These are phyloP conservation scores for Typhlichthys subterraneus DNA, from an alignment of 2,797 vertebrate species.

Conservation along the genomic window DNA sequence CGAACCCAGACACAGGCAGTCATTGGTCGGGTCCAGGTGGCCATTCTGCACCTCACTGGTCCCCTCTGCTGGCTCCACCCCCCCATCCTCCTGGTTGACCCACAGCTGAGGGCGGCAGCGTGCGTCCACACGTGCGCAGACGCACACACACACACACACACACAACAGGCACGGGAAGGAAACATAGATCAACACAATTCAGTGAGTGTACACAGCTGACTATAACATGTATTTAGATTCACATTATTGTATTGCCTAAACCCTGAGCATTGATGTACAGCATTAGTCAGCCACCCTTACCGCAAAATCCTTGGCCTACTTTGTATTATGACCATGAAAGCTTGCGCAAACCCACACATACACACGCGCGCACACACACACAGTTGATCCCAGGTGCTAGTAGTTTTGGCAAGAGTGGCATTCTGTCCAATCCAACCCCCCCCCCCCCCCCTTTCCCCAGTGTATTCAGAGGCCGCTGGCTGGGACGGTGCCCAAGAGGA, in stretches of 20 bases:
- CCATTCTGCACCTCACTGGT: constrained; percentile 96
- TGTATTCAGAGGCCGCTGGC: constrained; percentile 38
- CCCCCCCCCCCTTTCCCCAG: constrained; percentile 30
- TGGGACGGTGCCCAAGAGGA: constrained; percentile 28
- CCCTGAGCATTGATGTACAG: constrained; percentile 13
- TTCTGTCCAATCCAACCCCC: constrained; percentile 13
- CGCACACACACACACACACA: constrained; percentile 12
- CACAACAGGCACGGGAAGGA: not conserved
- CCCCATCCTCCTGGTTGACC: constrained; percentile 97
- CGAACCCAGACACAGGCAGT: constrained; percentile 95
- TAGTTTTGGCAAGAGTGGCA: constrained; percentile 34
- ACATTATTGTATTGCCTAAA: too few species aligned
- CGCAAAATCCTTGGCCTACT: too few species aligned
- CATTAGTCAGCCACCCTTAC: constrained; percentile 1
- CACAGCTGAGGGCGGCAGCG: constrained; percentile 83
- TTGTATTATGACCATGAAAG: constrained; percentile 9
- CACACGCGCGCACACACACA: constrained; percentile 3
- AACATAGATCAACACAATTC: constrained; percentile 30
- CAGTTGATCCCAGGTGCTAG: constrained; percentile 19
- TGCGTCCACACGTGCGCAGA: constrained; percentile 34
- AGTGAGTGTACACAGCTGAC: constrained; percentile 29
- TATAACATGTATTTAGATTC: not conserved
- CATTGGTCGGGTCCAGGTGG: constrained; percentile 90
- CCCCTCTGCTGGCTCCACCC: constrained; percentile 86
- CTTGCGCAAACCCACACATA: not conserved